phyloP scores from a whole-genome alignment of 2,797 vertebrate genomes.

The Pterois miles region DNA sequence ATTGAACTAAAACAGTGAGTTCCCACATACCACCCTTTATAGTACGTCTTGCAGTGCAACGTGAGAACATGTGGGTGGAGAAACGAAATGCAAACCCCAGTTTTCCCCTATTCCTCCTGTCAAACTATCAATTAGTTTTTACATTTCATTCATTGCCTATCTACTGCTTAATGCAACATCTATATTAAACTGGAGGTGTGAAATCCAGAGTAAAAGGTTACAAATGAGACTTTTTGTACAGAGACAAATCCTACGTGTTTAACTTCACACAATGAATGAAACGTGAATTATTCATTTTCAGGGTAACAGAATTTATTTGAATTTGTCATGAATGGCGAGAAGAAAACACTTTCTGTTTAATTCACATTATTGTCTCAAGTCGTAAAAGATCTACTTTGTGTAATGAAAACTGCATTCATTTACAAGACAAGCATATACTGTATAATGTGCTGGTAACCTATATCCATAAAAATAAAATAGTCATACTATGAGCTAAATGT shows the following conservation, averaged over 20 bases:
- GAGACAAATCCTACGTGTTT: neutral
- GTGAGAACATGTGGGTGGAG: neutral
- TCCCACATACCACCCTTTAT: neutral
- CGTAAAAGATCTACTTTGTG: conserved; percentile 6
- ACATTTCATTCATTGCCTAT: neutral
- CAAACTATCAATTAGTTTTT: neutral
- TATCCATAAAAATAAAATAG: conserved; percentile 61
- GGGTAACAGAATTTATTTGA: conserved; percentile 52
- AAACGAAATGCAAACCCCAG: neutral
- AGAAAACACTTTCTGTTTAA: conserved; percentile 23
- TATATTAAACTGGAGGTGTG: neutral
- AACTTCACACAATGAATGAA: conserved; percentile 20
- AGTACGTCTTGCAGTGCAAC: neutral
- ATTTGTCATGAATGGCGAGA: conserved; percentile 32
- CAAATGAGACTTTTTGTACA: neutral
- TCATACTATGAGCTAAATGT: conserved; percentile 35
- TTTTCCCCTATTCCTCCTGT: neutral
- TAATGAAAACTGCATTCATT: conserved; percentile 38
- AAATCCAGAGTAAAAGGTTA: neutral
- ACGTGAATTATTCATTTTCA: conserved; percentile 7
- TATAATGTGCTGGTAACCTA: conserved; percentile 38
- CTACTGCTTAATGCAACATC: neutral
- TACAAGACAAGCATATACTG: conserved; percentile 39
- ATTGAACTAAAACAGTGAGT: too few species aligned
- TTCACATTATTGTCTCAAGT: conserved; percentile 51